Evolutionary conservation across 2,797 vertebrate genomes (phyloP).

Genomic region (Pangasius larnaudii): DNA sequence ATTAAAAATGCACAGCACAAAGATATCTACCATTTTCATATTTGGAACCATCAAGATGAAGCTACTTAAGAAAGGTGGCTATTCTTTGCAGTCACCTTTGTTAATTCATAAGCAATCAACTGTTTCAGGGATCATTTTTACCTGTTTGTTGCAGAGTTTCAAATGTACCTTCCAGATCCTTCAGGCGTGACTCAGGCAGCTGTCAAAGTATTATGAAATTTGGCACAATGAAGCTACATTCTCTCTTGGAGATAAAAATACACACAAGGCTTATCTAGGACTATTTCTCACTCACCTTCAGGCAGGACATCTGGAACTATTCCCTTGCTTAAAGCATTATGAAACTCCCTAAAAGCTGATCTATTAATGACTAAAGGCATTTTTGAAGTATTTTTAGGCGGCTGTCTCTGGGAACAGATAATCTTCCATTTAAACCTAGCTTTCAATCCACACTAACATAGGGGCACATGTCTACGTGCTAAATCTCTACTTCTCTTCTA

Average conservation of each 20-base stretch:
- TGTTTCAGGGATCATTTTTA: not conserved
- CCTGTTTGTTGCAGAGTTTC: not conserved
- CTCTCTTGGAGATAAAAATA: not conserved
- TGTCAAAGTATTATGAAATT: not conserved
- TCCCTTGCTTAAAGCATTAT: not conserved
- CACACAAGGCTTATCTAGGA: not conserved
- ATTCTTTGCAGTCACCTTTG: not conserved
- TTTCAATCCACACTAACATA: not conserved
- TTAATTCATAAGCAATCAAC: not conserved
- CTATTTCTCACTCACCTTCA: constrained; percentile 10
- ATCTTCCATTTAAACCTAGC: not conserved
- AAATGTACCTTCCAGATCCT: not conserved
- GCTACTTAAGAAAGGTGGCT: not conserved
- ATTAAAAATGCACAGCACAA: not conserved
- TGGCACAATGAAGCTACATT: constrained; percentile 8
- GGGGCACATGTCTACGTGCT: not conserved
- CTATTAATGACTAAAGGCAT: not conserved
- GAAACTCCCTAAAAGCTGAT: not conserved
- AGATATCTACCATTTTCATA: not conserved
- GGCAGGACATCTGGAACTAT: constrained; percentile 4
- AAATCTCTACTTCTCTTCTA: not conserved
- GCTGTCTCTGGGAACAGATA: not conserved
- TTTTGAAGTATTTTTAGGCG: not conserved
- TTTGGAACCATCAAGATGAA: not conserved
- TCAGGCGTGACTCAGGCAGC: constrained; percentile 9